A percentile compares a stretch with the other conserved stretches of the same genome.
Evolutionary conservation across 2,797 vertebrate genomes (phyloP).

Genomic region (Tolypeutes matacus): DNA sequence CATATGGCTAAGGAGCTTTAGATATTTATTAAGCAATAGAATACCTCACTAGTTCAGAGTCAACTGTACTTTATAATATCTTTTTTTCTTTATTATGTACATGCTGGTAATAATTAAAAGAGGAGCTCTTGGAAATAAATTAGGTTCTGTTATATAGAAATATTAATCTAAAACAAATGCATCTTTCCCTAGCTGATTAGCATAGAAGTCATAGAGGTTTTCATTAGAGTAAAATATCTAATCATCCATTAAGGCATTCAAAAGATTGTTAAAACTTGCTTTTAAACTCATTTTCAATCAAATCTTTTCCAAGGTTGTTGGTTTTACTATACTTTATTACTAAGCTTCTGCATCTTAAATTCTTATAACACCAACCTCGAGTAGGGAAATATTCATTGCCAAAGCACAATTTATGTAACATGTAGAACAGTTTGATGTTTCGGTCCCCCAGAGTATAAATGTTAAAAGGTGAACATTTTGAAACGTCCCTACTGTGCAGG

Average conservation of each 20-base stretch:
- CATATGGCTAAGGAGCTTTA: constrained; percentile 73
- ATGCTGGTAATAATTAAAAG: constrained; percentile 83
- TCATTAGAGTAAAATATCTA: constrained; percentile 74
- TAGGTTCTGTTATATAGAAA: constrained; percentile 73
- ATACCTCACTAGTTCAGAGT: constrained; percentile 79
- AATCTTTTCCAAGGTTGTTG: constrained; percentile 38
- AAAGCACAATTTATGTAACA: constrained; percentile 43
- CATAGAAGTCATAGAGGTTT: constrained; percentile 76
- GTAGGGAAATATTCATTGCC: constrained; percentile 53
- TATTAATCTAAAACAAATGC: constrained; percentile 67
- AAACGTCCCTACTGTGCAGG: not conserved
- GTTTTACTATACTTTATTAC: constrained; percentile 56
- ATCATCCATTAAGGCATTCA: constrained; percentile 63
- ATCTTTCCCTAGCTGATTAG: constrained; percentile 73
- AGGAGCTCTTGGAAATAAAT: constrained; percentile 82
- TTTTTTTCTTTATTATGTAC: constrained; percentile 77
- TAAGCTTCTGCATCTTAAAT: constrained; percentile 70
- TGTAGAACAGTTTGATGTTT: constrained; percentile 24
- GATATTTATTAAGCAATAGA: constrained; percentile 81
- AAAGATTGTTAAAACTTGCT: constrained; percentile 44
- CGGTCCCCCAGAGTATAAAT: not conserved
- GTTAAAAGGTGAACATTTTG: not conserved
- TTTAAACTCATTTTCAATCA: constrained; percentile 70
- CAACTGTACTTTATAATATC: constrained; percentile 73
- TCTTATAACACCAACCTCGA: constrained; percentile 32